Evolutionary conservation across 2,888 invertebrate species (phyloP).

Genomic region (Phoronis australis): DNA sequence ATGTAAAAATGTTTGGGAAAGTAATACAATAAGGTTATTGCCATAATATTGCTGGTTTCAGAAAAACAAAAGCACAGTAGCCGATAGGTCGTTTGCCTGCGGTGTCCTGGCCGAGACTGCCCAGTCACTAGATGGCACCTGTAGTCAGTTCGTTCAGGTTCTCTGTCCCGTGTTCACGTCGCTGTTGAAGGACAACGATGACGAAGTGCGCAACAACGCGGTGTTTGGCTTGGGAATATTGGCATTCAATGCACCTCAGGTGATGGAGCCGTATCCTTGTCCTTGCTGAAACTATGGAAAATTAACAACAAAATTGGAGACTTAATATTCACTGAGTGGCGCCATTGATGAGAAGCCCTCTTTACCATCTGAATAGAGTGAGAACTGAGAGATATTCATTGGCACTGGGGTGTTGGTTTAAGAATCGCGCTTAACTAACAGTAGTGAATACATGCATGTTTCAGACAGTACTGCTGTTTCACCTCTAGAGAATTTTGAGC

Average conservation of each 20-base stretch:
- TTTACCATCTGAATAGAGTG: no score
- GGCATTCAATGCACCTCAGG: conserved; percentile 60
- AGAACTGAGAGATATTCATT: no score
- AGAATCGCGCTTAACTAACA: no score
- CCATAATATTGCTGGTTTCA: conserved; percentile 35
- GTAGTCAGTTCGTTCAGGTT: conserved; percentile 59
- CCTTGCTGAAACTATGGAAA: no score
- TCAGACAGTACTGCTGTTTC: no score
- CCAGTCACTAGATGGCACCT: conserved; percentile 57
- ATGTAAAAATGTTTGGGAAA: no score
- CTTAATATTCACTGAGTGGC: no score
- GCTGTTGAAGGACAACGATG: conserved; percentile 61
- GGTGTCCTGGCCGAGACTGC: conserved; percentile 72
- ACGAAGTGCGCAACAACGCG: conserved; percentile 72
- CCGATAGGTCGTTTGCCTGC: conserved; percentile 67
- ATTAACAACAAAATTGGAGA: no score
- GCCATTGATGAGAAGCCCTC: no score
- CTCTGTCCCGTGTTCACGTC: conserved; percentile 63
- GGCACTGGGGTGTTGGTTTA: no score
- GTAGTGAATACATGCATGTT: no score
- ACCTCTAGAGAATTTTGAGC: no score
- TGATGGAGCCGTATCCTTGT: conserved; percentile 42
- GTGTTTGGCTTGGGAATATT: conserved; percentile 73
- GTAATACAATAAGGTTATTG: conserved; percentile 17
- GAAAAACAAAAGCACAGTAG: conserved; percentile 63